Percentiles rank a stretch among this genome's conserved stretches.
Conservation (phyloP, 23 tunicate species). For the Styela clava region DNA sequence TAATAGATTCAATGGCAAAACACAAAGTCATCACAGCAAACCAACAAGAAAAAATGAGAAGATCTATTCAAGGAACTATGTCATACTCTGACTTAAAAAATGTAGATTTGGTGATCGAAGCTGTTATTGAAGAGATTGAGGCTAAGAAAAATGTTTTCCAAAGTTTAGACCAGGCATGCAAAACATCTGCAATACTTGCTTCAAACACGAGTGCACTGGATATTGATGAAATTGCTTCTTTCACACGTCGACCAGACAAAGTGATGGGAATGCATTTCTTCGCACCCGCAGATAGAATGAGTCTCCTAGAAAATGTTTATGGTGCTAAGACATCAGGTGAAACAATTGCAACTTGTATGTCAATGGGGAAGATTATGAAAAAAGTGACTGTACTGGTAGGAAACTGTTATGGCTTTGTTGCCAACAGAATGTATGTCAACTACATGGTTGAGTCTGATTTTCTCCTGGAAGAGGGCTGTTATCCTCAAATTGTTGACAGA, state of each 20-base stretch:
- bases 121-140: slow-evolving; percentile 66
- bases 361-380: slow-evolving; percentile 42
- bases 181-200: slow-evolving; percentile 64
- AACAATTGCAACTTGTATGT: slow-evolving; percentile 60
- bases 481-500: slow-evolving; percentile 29
- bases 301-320: slow-evolving; percentile 57
- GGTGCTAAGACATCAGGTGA: slow-evolving; percentile 44
- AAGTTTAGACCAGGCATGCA: slow-evolving; percentile 46
- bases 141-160: slow-evolving; percentile 51
- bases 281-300: slow-evolving; percentile 85
- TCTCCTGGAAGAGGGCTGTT: slow-evolving; percentile 12
- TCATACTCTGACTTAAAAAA: background rate
- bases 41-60: background rate
- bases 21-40: background rate
- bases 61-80: background rate
- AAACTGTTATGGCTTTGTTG: slow-evolving; percentile 25
- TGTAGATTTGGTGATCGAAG: slow-evolving; percentile 78
- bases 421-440: slow-evolving; percentile 8
- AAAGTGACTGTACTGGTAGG: slow-evolving; percentile 38
- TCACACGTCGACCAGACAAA: slow-evolving; percentile 47
- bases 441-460: slow-evolving; percentile 3
- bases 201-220: slow-evolving; percentile 72
- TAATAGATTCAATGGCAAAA: background rate
- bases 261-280: slow-evolving; percentile 82
- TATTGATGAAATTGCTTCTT: slow-evolving; percentile 59